Conservation (phyloP, 2,113 vertebrate species). For the Galbula dea region DNA sequence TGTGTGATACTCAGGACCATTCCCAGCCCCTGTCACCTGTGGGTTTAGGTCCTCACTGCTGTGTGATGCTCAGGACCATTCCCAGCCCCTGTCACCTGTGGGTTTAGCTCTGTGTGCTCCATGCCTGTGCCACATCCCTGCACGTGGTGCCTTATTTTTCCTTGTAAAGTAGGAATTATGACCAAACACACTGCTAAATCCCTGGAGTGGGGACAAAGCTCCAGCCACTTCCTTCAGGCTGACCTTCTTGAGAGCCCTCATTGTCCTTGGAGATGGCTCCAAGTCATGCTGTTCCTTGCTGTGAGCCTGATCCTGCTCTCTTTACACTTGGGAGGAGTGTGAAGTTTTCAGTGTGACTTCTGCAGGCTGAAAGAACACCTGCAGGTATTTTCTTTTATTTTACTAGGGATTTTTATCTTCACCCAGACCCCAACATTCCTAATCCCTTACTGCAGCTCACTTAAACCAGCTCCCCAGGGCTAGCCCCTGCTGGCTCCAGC, state of each 20-base stretch:
- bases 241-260: fast-evolving
- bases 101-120: not conserved
- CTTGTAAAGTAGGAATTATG: fast-evolving
- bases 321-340: not conserved
- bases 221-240: fast-evolving
- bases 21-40: not conserved
- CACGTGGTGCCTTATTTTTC: fast-evolving
- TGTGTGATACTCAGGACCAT: fast-evolving
- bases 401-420: fast-evolving
- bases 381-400: too few relatives aligned
- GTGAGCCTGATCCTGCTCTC: not conserved
- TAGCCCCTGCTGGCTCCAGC: not conserved
- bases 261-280: too few relatives aligned
- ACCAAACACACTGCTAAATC: fast-evolving
- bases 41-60: fast-evolving
- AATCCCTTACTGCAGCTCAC: fast-evolving
- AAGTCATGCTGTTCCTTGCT: not conserved
- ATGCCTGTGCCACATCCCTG: fast-evolving
- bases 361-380: not conserved
- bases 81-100: not conserved
- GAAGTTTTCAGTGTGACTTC: too few relatives aligned
- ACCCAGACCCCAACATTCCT: not conserved
- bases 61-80: fast-evolving
- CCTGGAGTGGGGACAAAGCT: too few relatives aligned
- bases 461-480: not conserved